A percentile compares a stretch with the other conserved stretches of the same genome.
Conservation (phyloP, 1,140 invertebrate species). For the Ericerus pela region DNA sequence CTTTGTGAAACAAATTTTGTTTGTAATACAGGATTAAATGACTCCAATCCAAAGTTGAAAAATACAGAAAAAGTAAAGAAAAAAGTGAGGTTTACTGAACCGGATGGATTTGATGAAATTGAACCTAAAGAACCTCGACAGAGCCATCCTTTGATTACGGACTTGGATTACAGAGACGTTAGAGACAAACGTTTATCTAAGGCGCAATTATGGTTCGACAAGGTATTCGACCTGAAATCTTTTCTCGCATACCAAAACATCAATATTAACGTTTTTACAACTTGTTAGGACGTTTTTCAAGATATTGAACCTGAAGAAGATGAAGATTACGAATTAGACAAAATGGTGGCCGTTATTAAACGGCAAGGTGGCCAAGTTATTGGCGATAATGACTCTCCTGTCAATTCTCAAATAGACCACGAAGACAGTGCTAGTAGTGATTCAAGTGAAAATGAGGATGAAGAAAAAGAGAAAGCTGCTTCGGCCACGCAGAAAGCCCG, state of each 20-base stretch:
- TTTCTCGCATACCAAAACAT: neutral
- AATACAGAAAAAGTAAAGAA: too few relatives aligned
- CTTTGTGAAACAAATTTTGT: conserved; percentile 7
- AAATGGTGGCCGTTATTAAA: conserved; percentile 53
- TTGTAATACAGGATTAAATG: conserved; percentile 19
- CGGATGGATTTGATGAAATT: conserved; percentile 31
- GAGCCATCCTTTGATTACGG: conserved; percentile 70
- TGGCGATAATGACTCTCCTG: conserved; percentile 30
- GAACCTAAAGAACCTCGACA: conserved; percentile 28
- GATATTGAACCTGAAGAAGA: conserved; percentile 62
- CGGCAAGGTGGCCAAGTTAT: conserved; percentile 48
- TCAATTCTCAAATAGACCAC: conserved; percentile 19
- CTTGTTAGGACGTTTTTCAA: conserved; percentile 58
- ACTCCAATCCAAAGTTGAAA: too few relatives aligned
- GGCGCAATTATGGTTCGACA: conserved; percentile 78
- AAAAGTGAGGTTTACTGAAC: conserved; percentile 20
- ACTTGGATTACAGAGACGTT: conserved; percentile 60
- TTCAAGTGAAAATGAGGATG: conserved; percentile 19
- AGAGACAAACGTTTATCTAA: conserved; percentile 54
- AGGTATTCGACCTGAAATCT: conserved; percentile 31
- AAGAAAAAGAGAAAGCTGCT: conserved; percentile 23
- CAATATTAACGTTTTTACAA: conserved; percentile 14
- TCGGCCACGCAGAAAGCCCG: too few relatives aligned
- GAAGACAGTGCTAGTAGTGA: conserved; percentile 28
- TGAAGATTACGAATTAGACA: conserved; percentile 74